phyloP scores from a whole-genome alignment of 2,797 vertebrate genomes.

The Sphenopsis melanotis region DNA sequence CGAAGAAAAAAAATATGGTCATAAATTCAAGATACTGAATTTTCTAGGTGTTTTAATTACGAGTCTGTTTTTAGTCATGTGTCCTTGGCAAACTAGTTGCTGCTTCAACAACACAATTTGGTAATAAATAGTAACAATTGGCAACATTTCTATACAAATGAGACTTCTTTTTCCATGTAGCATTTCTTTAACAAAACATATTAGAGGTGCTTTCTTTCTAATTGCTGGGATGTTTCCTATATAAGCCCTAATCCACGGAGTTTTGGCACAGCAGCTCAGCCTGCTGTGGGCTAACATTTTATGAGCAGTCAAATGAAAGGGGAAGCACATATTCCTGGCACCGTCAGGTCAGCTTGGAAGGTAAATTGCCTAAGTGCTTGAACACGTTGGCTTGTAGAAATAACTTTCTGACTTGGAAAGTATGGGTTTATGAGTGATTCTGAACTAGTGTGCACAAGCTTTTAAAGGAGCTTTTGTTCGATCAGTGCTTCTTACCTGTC shows the following conservation, averaged over 20 bases:
- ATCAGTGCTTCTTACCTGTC: not conserved
- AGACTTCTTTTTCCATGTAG: not conserved
- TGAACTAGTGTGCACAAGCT: not conserved
- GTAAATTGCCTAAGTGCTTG: not conserved
- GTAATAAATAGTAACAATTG: not conserved
- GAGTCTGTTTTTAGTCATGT: not conserved
- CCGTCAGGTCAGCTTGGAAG: not conserved
- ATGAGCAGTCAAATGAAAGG: slow-evolving; percentile 21
- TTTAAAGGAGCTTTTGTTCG: slow-evolving; percentile 5
- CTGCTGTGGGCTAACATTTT: slow-evolving; percentile 7
- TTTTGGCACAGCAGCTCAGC: not conserved
- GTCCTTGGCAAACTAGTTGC: not conserved
- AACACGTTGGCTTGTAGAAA: slow-evolving; percentile 24
- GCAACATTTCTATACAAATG: not conserved
- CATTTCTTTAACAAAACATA: not conserved
- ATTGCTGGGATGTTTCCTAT: not conserved
- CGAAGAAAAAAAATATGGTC: not conserved
- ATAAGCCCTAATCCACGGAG: not conserved
- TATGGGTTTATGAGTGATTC: not conserved
- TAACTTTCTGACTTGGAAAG: not conserved
- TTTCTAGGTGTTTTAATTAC: not conserved
- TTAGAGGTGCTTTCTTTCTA: not conserved
- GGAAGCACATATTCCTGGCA: not conserved
- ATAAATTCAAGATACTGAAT: not conserved
- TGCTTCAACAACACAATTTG: not conserved